Base-by-base conservation (phyloP, 1,140 invertebrate genomes). In the Drosophila hydei region DNA sequence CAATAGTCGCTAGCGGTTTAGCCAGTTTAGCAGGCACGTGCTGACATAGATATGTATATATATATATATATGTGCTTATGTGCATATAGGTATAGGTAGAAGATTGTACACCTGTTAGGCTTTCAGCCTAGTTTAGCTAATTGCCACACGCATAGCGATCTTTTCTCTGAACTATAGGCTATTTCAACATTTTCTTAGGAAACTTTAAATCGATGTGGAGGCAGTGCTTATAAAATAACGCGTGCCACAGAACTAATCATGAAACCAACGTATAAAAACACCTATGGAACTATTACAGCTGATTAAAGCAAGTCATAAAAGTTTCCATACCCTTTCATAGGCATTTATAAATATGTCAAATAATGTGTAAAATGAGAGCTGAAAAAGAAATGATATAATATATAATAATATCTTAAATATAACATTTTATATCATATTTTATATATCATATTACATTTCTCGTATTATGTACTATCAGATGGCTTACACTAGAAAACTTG, bases 21-120 rank as follows among this genome's bases (percentile, higher is more conserved):
- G 43, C 54, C 38, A 56, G 50, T 45, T 47, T 56, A 6, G n/a
- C 25, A 23, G 25, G 25, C 61, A 63, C 61, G 61, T 54, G 61
- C 38, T 33, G 51, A 47, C 51, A 55, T 14, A 21, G 38, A 25
- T 55, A 16, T 5, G 6, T 6, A 33, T 33, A 33, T 12, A 6
- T 33, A 11, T 3, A 33, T 33, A 33, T 11, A 23, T 2, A 23
- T 4, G 12, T 33, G 12, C 25, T 1, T 33, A 11, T 11, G 11
- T 30, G 27, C 11, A 33, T 11, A 33, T 33, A 11, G 3, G 7
- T 33, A 11, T 18, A 12, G 5, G 14, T 43, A 25, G 14, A 43
- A 43, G n/a, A 42, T 43, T 56, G 8, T 43, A 16, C 54, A 56
- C 36, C 54, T 56, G 54, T 43, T 56, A 23, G 21, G 6, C 25